Percentiles rank a stretch among this genome's conserved stretches.
Evolutionary conservation across 1,140 invertebrate genomes (phyloP).

Genomic region (Augochlora pura): DNA sequence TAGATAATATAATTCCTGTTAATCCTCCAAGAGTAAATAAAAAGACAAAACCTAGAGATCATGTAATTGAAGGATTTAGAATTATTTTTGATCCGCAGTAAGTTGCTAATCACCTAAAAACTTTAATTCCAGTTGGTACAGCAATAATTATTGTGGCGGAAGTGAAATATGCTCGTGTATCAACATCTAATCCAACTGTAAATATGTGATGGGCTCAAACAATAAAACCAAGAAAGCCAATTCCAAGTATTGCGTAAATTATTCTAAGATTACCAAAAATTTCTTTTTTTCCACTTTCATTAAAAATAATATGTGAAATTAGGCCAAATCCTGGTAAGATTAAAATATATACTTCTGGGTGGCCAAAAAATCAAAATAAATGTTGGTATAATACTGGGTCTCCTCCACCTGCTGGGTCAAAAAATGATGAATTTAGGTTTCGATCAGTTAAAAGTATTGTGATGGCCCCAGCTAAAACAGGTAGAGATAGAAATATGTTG

Average conservation of each 20-base stretch:
- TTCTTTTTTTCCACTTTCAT: conserved; percentile 60
- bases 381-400: no score
- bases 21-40: no score
- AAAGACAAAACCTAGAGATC: conserved; percentile 13
- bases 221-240: conserved; percentile 49
- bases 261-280: conserved; percentile 68
- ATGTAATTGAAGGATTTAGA: background rate
- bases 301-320: no score
- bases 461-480: no score
- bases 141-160: conserved; percentile 81
- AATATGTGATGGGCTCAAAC: conserved; percentile 48
- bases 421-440: no score
- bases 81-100: background rate
- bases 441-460: no score
- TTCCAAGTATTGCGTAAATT: conserved; percentile 70
- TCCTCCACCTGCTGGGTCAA: no score
- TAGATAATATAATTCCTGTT: conserved; percentile 81
- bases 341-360: conserved; percentile 83
- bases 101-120: conserved; percentile 22
- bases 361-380: conserved; percentile 81
- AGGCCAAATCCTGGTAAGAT: conserved; percentile 81
- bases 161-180: conserved; percentile 82
- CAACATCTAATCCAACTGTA: conserved; percentile 81
- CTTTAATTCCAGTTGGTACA: conserved; percentile 69
- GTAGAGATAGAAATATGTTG: no score